Evolutionary conservation across 2,113 vertebrate genomes (phyloP).

Genomic region (Entomyzon cyanotis): DNA sequence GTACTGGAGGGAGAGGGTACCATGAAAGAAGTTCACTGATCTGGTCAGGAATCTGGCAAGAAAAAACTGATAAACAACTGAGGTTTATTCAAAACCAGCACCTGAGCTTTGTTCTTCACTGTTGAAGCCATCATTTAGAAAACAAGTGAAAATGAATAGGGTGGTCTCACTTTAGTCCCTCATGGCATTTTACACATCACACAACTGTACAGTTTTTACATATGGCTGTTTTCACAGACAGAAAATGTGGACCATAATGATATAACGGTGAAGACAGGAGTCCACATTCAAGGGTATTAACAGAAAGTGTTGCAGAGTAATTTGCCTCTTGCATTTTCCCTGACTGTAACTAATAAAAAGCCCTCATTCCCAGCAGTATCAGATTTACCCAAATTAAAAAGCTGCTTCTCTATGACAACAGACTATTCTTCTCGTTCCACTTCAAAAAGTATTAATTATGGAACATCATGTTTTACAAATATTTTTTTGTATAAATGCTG

Average conservation of each 20-base stretch:
- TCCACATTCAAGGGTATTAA: not conserved
- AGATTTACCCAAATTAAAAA: slow-evolving; percentile 33
- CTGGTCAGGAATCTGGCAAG: not conserved
- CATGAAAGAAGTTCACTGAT: not conserved
- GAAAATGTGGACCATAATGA: not conserved
- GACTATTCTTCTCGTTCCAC: not conserved
- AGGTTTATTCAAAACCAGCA: not conserved
- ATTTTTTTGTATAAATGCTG: not conserved
- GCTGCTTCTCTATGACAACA: slow-evolving; percentile 25
- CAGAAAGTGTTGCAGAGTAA: not conserved
- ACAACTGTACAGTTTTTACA: not conserved
- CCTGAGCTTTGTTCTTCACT: not conserved
- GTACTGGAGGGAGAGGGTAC: not conserved
- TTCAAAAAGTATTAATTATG: slow-evolving; percentile 42
- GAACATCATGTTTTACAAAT: slow-evolving; percentile 28
- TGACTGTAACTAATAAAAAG: slow-evolving; percentile 1
- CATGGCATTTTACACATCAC: not conserved
- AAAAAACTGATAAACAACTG: not conserved
- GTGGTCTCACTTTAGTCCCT: not conserved
- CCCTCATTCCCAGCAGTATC: not conserved
- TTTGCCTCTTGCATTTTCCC: not conserved
- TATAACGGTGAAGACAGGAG: not conserved
- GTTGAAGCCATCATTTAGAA: not conserved
- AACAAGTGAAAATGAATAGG: not conserved
- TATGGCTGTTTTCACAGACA: not conserved